Conservation (phyloP, 1,140 invertebrate species). For the Drosophila takahashii region DNA sequence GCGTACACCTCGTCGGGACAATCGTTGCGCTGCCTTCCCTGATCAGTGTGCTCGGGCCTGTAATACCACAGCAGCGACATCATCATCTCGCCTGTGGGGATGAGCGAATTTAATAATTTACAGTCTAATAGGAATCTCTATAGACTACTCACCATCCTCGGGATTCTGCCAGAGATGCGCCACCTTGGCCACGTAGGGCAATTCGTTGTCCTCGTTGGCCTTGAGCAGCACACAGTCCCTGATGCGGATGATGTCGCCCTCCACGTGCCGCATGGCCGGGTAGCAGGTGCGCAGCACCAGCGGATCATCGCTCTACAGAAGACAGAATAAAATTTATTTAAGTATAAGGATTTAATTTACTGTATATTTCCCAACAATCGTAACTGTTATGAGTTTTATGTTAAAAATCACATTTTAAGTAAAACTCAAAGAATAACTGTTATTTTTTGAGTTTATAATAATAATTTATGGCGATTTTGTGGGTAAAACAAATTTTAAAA, state of each 20-base stretch:
- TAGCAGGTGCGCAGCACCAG: slow-evolving; percentile 92
- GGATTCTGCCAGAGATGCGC: slow-evolving; percentile 97
- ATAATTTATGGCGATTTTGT: no score
- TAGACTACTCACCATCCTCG: slow-evolving; percentile 89
- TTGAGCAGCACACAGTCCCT: slow-evolving; percentile 95
- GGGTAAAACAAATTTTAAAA: no score
- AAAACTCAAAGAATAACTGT: no score
- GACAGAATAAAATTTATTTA: background rate
- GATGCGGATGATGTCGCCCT: slow-evolving; percentile 93
- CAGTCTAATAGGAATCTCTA: background rate
- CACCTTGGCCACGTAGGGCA: slow-evolving; percentile 97
- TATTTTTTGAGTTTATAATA: no score
- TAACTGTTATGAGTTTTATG: no score
- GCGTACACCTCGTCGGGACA: slow-evolving; percentile 97
- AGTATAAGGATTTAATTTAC: no score
- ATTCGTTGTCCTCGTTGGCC: slow-evolving; percentile 92
- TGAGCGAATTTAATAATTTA: background rate
- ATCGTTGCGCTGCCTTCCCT: slow-evolving; percentile 91
- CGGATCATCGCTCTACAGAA: slow-evolving; percentile 91
- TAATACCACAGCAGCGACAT: slow-evolving; percentile 99
- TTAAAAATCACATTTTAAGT: no score
- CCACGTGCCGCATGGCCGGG: slow-evolving; percentile 93
- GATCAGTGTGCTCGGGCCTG: slow-evolving; percentile 97
- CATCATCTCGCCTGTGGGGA: slow-evolving; percentile 95
- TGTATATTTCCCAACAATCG: fast-evolving